These are phyloP conservation scores for Drosophila sproati DNA, from an alignment of 1,140 invertebrate genomes.

Conservation along the genomic window DNA sequence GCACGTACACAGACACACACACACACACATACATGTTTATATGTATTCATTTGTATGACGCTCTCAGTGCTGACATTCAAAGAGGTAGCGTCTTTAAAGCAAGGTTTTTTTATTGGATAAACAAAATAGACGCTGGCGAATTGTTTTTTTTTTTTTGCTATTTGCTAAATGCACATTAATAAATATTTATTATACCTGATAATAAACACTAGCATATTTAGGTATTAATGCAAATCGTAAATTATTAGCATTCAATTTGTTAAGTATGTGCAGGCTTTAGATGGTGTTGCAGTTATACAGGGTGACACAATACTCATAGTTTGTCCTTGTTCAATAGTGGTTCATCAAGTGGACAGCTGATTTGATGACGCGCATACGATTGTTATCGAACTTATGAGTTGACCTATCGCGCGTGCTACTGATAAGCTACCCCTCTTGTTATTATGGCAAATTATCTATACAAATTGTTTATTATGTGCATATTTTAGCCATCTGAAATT, in stretches of 20 bases:
- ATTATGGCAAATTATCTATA: constrained; percentile 23
- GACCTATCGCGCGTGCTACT: constrained; percentile 2
- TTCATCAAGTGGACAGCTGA: constrained; percentile 34
- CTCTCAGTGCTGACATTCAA: constrained; percentile 71
- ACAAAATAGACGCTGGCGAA: constrained; percentile 31
- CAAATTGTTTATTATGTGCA: constrained; percentile 3
- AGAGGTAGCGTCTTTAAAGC: constrained; percentile 54
- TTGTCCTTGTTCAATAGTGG: constrained; percentile 33
- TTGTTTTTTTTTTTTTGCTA: constrained; percentile 16
- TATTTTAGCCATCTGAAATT: constrained; percentile 22
- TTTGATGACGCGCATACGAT: constrained; percentile 25
- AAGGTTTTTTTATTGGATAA: constrained; percentile 58
- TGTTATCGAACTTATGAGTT: constrained; percentile 32
- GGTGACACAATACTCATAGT: constrained; percentile 20
- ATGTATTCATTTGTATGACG: constrained; percentile 23
- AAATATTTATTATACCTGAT: constrained; percentile 15
- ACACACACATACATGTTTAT: constrained; percentile 18
- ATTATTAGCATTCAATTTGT: background rate
- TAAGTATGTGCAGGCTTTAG: constrained; percentile 1
- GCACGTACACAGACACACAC: constrained; percentile 13
- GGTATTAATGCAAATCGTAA: background rate
- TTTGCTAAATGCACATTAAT: constrained; percentile 37
- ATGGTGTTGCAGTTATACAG: constrained; percentile 24
- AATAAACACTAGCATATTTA: constrained; percentile 20
- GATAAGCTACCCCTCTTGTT: constrained; percentile 14